Percentiles rank a stretch among this genome's conserved stretches.
These are phyloP conservation scores for Turritopsis rubra DNA, from an alignment of 30 jellyfish, hydroid and myxozoan species.

Conservation along the genomic window DNA sequence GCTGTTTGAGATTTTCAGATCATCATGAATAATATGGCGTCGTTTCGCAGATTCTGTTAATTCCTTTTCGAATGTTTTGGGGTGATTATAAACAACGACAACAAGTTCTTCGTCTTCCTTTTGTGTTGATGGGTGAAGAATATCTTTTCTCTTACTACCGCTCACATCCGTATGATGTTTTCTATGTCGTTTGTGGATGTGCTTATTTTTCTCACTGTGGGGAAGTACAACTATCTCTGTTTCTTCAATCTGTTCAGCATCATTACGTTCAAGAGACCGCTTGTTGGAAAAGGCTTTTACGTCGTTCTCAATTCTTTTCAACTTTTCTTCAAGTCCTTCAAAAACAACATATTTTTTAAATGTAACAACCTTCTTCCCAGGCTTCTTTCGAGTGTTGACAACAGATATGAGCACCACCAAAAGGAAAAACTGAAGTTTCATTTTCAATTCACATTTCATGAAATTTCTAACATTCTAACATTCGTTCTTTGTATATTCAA, in stretches of 20 bases:
- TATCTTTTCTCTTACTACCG: slow-evolving; percentile 5
- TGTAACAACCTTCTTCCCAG: not conserved
- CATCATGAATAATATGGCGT: not conserved
- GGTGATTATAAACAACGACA: not conserved
- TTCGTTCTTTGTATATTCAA: not conserved
- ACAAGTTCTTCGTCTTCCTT: not conserved
- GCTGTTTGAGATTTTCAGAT: not conserved
- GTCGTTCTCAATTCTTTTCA: not conserved
- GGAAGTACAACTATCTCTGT: slow-evolving; percentile 5
- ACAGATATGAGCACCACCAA: not conserved
- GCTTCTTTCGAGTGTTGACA: not conserved
- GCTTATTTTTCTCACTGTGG: not conserved
- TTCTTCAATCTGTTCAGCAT: not conserved
- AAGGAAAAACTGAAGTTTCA: not conserved
- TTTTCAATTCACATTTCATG: not conserved
- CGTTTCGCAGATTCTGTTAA: not conserved
- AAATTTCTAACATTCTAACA: not conserved
- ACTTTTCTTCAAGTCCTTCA: not conserved
- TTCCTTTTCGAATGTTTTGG: not conserved
- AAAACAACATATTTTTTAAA: not conserved
- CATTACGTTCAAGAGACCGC: not conserved
- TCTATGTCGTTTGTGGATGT: not conserved
- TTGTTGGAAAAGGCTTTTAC: not conserved
- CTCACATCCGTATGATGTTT: not conserved
- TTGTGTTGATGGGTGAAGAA: not conserved